Evolutionary conservation across 2,113 vertebrate genomes (phyloP).

Genomic region (cattle (Bos taurus)): DNA sequence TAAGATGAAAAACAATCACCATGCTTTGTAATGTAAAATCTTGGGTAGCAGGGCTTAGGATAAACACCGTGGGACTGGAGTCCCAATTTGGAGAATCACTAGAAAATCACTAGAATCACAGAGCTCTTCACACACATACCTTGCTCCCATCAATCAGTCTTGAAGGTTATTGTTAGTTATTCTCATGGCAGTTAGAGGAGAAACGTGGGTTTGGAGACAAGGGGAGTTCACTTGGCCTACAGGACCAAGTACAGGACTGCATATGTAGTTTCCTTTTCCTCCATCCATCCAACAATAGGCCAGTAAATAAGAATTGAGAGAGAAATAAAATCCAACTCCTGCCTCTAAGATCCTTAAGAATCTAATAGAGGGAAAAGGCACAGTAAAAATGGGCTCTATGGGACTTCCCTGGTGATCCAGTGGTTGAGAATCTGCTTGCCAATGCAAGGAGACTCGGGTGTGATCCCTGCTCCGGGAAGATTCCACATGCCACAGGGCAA

Average conservation of each 20-base stretch:
- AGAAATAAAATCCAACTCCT: background rate
- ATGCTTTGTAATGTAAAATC: background rate
- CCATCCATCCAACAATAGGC: background rate
- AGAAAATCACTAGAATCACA: background rate
- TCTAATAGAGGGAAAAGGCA: background rate
- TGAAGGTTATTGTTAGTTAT: background rate
- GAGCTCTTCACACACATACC: background rate
- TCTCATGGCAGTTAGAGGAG: background rate
- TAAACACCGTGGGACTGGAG: background rate
- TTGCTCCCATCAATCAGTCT: background rate
- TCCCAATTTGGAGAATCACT: background rate
- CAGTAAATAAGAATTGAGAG: background rate
- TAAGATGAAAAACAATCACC: background rate
- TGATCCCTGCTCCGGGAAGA: background rate
- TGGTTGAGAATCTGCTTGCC: background rate
- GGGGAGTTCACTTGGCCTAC: background rate
- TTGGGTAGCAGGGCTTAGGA: background rate
- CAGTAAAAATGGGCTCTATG: background rate
- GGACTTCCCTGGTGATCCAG: background rate
- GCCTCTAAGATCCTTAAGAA: background rate
- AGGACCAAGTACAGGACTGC: background rate
- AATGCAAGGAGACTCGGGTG: background rate
- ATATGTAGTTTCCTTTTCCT: background rate
- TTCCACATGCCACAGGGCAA: background rate
- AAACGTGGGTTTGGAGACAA: background rate